Evolutionary conservation across 2,888 invertebrate genomes (phyloP), one percentile per base, ranked within the genome.

Genomic region (Lasioglossum morio): DNA sequence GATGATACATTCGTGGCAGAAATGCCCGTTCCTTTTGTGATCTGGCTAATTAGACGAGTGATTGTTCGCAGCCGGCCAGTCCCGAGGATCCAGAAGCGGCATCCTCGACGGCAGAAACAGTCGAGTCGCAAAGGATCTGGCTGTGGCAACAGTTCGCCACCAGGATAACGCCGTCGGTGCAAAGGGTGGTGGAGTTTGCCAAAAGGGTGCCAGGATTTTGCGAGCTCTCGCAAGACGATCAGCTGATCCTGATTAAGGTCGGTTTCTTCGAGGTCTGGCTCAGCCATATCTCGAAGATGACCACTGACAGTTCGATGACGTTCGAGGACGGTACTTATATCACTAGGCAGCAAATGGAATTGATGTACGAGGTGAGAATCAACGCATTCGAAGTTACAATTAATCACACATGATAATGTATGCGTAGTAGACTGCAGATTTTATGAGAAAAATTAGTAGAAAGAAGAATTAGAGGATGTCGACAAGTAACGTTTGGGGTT

Each of bases 251-350:
- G 90, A 98, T 99, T 94, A 99, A 99, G 96, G 97, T 97, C 94
- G 99, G 99, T 86, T 99, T 99, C 96, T 99, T 99, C 95, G 99
- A 99, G 96, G 97, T 99, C 87, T 99, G 99, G 99, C 96, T 99
- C 89, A 97, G 98, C 74, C 97, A 99, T 93, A 97, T 98, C 88
- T 97, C 98, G 16, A 97, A 98, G 88, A 96, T 98, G 95, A 97
- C 98, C 69, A 97, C 97, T 63, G 96, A 97, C 84, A 96, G 97
- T 77, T 97, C 97, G 90, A 96, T 99, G 95, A 98, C 98, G 85
- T 98, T 99, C 94, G 98, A 98, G 90, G 99, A 99, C 95, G 99
- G 99, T 66, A 97, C 97, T 74, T 97, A 97, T 91, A 96, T 99
- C 92, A 97, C 97, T 63, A 96, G 97, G 92, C 97, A 97, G 90